Base-by-base conservation (phyloP, 2,888 invertebrate genomes). In the Pristionchus japonicus region DNA sequence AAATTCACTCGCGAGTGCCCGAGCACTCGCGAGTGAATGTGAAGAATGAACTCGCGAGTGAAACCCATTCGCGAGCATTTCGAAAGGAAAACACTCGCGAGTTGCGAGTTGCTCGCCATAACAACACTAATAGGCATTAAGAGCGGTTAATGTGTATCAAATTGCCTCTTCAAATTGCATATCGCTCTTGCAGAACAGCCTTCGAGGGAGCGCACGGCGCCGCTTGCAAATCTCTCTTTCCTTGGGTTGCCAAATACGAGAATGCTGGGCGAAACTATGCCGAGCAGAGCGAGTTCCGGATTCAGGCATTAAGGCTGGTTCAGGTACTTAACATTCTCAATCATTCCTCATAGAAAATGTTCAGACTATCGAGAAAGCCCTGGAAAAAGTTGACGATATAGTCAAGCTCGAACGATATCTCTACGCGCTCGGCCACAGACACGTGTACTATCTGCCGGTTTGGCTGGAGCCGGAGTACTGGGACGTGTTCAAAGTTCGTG, bases 241-340 rank as follows among this genome's bases (percentile, higher is more conserved):
- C 93, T 11, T 91, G 91, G 86, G 90, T 93, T 37, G 89, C 89
- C 57, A 89, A 88, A 52, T 92, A 92, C 84, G 88, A 90, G n/a
- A 91, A 90, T 15, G 92, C 92, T 15, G 90, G 90, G 23, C 92
- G 92, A 91, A 92, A 91, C 37, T 52, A 27, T 23, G 52, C 49
- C 64, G 91, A 93, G 74, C 91, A 91, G 67, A 91, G 90, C n/a
- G 93, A 93, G 87, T 93, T 93, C 86, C 90, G 92, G 27, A 84
- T 89, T 37, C 93, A 93, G 89, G 93, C 93, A 1, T 90, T 93
- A 37, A 91, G 91, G 89, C 93, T 93, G 80, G 93, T 93, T 1
- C 93, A 93, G 91, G 93, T 93, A 52, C 20, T 13, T 4, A 49
- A 0, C 23, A 4, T 20, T 20, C 20, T 0, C 23, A 52, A 52